Conservation (phyloP, 2,888 invertebrate genomes). For the Synergus umbraculus region DNA sequence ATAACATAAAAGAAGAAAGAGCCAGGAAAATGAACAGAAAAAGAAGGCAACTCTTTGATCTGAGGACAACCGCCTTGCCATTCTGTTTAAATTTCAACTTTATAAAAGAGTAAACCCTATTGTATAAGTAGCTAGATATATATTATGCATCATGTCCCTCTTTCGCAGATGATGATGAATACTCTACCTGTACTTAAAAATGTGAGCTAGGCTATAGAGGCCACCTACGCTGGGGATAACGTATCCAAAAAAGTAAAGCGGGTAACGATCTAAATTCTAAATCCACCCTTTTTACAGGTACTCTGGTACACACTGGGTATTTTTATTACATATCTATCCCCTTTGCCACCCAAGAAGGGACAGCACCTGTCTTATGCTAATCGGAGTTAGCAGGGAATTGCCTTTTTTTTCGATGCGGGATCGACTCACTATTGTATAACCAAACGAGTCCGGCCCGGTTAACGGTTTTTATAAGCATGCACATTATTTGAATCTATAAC, state of each 20-base stretch:
- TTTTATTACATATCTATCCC: constrained; percentile 9
- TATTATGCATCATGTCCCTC: neutral
- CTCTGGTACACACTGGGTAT: too few species aligned
- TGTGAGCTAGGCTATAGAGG: neutral
- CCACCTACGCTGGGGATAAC: constrained; percentile 32
- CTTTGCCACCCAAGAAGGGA: constrained; percentile 36
- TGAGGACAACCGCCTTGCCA: constrained; percentile 11
- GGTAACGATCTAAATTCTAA: neutral
- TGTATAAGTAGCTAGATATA: neutral
- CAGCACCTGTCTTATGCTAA: constrained; percentile 38
- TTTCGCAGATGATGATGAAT: neutral
- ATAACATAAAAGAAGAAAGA: neutral
- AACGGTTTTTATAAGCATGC: neutral
- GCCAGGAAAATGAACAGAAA: constrained; percentile 1
- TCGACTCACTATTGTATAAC: neutral
- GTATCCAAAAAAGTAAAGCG: constrained; percentile 10
- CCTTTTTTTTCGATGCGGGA: neutral
- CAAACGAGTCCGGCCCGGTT: neutral
- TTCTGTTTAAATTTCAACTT: constrained; percentile 20
- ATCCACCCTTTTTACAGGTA: constrained; percentile 31
- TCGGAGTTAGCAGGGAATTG: neutral
- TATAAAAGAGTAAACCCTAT: neutral
- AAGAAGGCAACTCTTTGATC: constrained; percentile 2
- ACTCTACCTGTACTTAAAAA: neutral
- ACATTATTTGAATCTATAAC: neutral